phyloP scores from a whole-genome alignment of 92 coral and sea anemone species.

The Palythoa grandis region DNA sequence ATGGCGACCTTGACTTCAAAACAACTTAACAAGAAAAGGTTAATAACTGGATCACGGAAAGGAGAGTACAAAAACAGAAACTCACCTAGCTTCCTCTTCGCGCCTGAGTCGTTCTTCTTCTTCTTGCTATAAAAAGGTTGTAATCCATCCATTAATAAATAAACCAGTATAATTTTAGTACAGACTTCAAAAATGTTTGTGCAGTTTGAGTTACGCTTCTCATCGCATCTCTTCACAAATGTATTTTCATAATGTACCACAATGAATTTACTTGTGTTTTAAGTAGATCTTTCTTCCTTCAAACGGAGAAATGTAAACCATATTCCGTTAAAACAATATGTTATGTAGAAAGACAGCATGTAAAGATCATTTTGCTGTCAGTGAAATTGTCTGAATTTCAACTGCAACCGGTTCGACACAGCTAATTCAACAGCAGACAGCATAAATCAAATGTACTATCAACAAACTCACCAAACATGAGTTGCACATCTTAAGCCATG shows the following conservation, averaged over 20 bases:
- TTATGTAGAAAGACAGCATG: too few species aligned
- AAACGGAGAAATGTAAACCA: too few species aligned
- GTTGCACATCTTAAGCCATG: not conserved
- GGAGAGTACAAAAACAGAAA: not conserved
- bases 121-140: slow-evolving; percentile 55
- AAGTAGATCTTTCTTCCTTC: too few species aligned
- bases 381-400: too few species aligned
- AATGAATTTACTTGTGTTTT: not conserved
- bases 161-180: too few species aligned
- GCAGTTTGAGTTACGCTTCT: not conserved
- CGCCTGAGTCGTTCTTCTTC: slow-evolving; percentile 77
- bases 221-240: not conserved
- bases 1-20: too few species aligned
- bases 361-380: too few species aligned
- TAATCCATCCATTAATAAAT: not conserved
- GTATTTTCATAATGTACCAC: not conserved
- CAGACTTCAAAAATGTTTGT: too few species aligned
- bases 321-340: too few species aligned
- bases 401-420: not conserved
- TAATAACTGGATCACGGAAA: too few species aligned
- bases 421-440: not conserved
- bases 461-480: not conserved
- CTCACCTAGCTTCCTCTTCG: slow-evolving; percentile 94
- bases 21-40: too few species aligned
- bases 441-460: not conserved